These are phyloP conservation scores for Sinocyclocheilus rhinocerous DNA, from an alignment of 2,113 vertebrate species.

Conservation along the genomic window DNA sequence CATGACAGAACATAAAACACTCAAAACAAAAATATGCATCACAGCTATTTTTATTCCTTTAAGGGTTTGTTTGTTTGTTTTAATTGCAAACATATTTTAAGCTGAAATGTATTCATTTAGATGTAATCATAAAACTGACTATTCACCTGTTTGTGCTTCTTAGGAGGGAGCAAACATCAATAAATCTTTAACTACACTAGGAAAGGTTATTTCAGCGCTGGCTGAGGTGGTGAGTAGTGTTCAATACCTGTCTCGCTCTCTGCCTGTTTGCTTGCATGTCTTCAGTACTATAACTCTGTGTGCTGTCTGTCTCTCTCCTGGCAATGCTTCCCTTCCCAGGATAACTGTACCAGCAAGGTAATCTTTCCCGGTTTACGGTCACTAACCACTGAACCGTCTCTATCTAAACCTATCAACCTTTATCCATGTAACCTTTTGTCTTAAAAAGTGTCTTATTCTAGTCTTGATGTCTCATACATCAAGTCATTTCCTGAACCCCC, in stretches of 20 bases:
- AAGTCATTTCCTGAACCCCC: not conserved
- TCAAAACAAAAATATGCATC: not conserved
- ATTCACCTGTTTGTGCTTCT: constrained; percentile 39
- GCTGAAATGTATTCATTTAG: not conserved
- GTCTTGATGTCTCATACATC: constrained; percentile 22
- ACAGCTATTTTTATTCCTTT: not conserved
- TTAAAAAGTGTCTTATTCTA: not conserved
- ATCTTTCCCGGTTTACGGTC: constrained; percentile 60
- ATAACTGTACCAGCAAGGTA: constrained; percentile 99
- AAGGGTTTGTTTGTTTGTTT: not conserved
- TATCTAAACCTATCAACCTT: not conserved
- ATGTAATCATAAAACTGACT: not conserved
- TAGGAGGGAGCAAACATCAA: constrained; percentile 99
- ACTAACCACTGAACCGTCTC: constrained; percentile 47
- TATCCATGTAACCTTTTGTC: constrained; percentile 23
- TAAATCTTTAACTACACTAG: constrained; percentile 97
- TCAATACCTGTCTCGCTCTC: constrained; percentile 33
- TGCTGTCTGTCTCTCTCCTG: constrained; percentile 69
- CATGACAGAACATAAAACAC: not conserved
- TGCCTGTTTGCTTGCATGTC: constrained; percentile 43
- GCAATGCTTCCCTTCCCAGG: constrained; percentile 85
- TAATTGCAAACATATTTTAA: not conserved
- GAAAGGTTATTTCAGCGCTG: constrained; percentile 97
- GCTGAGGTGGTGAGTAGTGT: constrained; percentile 95
- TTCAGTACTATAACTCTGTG: constrained; percentile 65